Evolutionary conservation across 2,797 vertebrate species (phyloP), one percentile per base, ranked within the genome.

Genomic region (Clarias laeviceps): DNA sequence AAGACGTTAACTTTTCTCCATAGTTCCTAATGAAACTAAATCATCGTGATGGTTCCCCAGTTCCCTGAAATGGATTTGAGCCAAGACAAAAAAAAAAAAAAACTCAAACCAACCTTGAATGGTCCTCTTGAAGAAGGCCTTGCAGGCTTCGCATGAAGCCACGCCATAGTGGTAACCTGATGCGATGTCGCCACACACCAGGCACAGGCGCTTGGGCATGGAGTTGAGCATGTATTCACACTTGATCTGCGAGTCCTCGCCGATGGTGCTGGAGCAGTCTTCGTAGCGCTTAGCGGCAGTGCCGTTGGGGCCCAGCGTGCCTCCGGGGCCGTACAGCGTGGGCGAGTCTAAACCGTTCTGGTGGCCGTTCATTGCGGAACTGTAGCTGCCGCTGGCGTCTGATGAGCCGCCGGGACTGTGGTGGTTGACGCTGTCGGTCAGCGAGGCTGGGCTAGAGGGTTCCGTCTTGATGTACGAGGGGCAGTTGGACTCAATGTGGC

Each of bases 221-320:
- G 98, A 98, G 95, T 99, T 99, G 90, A 99, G 96, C 98, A 99
- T 99, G 91, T 99, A 99, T 95, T 99, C 98, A 92, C 98, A 99
- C 95, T 99, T 99, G 92, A 99, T 99, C 96, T 99, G 98, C 18
- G 98, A 97, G 90, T 99, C 98, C 95, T 99, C 98, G 0, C 97
- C 96, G 0, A 99, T 99, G 86, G 97, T 99, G 92, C 97, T 99
- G 85, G 98, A 99, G 95, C 98, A 99, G 95, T 99, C 98, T 3
- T 99, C 98, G 1, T 99, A 99, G 88, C 97, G 96, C 94, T 99
- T 99, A 88, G 97, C 95, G 64, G 97, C 96, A 0, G 97, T 96
- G 27, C 97, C 96, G 0, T 96, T 96, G 29, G 97, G 97, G 66
- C 97, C 97, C 32, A 99, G 95, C 88, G 96, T 94, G 0, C 97